These are phyloP conservation scores for Stegostoma tigrinum DNA, from an alignment of 2,113 vertebrate species.

Conservation along the genomic window DNA sequence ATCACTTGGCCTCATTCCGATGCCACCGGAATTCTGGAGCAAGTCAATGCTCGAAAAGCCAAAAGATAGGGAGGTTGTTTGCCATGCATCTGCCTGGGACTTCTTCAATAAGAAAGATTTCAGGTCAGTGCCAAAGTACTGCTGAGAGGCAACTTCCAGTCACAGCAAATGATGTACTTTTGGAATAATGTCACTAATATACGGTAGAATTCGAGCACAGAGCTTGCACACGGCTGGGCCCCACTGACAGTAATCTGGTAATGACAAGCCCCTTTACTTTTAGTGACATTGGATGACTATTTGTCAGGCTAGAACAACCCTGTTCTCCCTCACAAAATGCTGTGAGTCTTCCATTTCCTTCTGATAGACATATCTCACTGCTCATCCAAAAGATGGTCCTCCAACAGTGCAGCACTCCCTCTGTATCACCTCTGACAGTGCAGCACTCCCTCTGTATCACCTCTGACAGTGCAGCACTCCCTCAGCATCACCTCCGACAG, in stretches of 20 bases:
- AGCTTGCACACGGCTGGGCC: not conserved
- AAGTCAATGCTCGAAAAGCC: slow-evolving; percentile 70
- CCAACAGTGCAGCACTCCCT: too few relatives aligned
- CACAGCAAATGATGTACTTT: not conserved
- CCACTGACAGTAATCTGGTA: not conserved
- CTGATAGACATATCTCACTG: too few relatives aligned
- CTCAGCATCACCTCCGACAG: too few relatives aligned
- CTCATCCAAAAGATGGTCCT: too few relatives aligned
- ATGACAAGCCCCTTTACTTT: too few relatives aligned
- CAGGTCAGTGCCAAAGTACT: slow-evolving; percentile 47
- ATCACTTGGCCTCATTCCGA: slow-evolving; percentile 72
- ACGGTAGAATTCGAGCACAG: not conserved
- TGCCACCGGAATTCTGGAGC: slow-evolving; percentile 67
- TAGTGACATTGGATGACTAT: not conserved
- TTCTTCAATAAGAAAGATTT: slow-evolving; percentile 73
- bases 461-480: too few relatives aligned
- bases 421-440: too few relatives aligned
- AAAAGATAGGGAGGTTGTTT: slow-evolving; percentile 60
- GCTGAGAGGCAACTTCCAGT: fast-evolving
- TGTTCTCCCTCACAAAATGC: too few relatives aligned
- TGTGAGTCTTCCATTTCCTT: not conserved
- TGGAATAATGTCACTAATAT: not conserved
- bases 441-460: too few relatives aligned
- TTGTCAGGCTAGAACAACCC: not conserved
- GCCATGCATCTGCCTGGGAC: slow-evolving; percentile 69